Conservation (phyloP, 2,888 invertebrate genomes). For the Chrysina gloriosa region DNA sequence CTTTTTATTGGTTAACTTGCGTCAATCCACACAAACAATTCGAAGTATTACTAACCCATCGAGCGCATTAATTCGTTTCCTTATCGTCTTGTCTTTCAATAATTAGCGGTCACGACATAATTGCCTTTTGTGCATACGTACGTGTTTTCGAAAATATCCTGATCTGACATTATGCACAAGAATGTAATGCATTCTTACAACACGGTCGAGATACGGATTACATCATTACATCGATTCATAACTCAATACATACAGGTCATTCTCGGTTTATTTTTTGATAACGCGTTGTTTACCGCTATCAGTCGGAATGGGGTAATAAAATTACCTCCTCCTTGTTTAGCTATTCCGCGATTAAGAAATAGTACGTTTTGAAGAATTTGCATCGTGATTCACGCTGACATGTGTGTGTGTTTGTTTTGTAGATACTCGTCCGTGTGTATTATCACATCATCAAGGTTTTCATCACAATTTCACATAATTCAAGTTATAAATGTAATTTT, state of each 20-base stretch:
- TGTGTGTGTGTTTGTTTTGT: background rate
- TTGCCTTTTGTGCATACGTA: no score
- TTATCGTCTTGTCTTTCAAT: no score
- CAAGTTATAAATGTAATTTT: background rate
- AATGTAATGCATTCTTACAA: background rate
- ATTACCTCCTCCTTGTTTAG: conserved; percentile 19
- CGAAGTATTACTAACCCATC: background rate
- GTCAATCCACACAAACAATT: background rate
- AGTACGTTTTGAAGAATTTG: conserved; percentile 10
- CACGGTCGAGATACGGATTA: background rate
- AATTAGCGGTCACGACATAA: no score
- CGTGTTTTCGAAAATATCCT: background rate
- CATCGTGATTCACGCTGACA: conserved; percentile 1
- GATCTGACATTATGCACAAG: background rate
- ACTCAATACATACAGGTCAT: background rate
- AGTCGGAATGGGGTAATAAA: conserved; percentile 7
- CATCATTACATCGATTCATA: background rate
- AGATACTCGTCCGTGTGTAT: no score
- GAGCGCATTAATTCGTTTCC: no score
- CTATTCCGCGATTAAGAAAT: conserved; percentile 13
- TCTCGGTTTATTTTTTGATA: conserved; percentile 14
- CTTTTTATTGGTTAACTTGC: background rate
- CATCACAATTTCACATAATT: background rate
- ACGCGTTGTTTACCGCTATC: background rate
- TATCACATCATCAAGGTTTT: background rate